Base-by-base conservation (phyloP, 2,888 invertebrate genomes). In the Macaria liturata region DNA sequence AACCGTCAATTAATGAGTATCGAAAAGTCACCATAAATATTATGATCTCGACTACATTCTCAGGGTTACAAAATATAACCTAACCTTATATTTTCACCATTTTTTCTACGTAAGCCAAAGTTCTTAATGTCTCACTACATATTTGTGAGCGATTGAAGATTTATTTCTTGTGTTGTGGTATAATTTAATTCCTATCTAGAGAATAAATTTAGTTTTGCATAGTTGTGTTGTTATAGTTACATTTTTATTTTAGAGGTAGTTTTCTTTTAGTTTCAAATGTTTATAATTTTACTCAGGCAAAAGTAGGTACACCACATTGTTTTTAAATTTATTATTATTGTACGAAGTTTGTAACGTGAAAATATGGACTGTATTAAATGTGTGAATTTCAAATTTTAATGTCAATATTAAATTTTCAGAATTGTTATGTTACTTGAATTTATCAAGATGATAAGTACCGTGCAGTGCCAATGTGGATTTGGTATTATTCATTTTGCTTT, bases 41-140 rank as follows among this genome's bases (percentile, higher is more conserved):
- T 30, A 45, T 57, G 48, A 57, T 57, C 51, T 52, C 57, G 43
- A 51, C 20, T 48, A 44, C 46, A 48, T 48, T 52, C n/a, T 57
- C 37, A 31, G 9, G 46, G 20, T 52, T 45, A 6, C 7, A 6
- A 37, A 37, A 37, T 37, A 34, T 34, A 6, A 34, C 34, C 4
- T 4, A 34, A 34, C 34, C 5, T 7, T 2, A 37, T 5, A 4
- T 31, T 4, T 20, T 9, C 46, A 43, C 37, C 9, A 5, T 46
- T 43, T 39, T 51, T 32, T 51, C 9, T n/a, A 8, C 9, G 42
- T 42, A 59, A 57, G 61, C 68, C 68, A 68, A 68, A 68, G 66
- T 66, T 60, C 50, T 59, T 43, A 48, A 52, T 46, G 59, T 61
- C 56, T 44, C 20, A 20, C 20, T 20, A 30, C 9, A n/a, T 51